Evolutionary conservation across 2,113 vertebrate species (phyloP), one percentile per base, ranked within the genome.

Genomic region (Saimiri boliviensis): DNA sequence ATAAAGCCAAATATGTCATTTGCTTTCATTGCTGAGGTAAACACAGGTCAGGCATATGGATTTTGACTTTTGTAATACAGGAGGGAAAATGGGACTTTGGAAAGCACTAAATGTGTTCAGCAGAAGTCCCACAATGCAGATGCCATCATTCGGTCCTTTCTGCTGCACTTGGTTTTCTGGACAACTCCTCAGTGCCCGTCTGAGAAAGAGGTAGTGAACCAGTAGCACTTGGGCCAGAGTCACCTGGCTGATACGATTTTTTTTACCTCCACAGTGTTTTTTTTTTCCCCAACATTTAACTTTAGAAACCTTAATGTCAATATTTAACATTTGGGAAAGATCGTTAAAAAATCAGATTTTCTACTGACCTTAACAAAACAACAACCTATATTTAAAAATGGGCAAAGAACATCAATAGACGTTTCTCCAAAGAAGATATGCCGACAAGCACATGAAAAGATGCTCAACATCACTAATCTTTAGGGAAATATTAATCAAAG

Each of bases 241-340:
- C 47, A 14, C 23, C 19, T 2, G 5, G 35, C 49, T 85, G 32
- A 17, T 40, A 25, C 27, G 45, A 68, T 47, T 54, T 32, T n/a
- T 82, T 56, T 56, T 58, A 42, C 10, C 6, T 37, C 52, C 37
- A 6, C 30, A 25, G 32, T 42, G 42, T 42, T 14, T 4, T 5
- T 45, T 71, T 87, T 82, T 49, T 2, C 0, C 5, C 27, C 60
- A 63, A 63, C 27, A 76, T 63, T 84, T 90, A 83, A 74, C 27
- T 42, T n/a, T 80, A n/a, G 49, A 84, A 56, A 89, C 30, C 12
- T 63, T 63, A 63, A 32, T 30, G 60, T 63, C 60, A 63, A 32
- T 80, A 76, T 63, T 80, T 90, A 83, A 79, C 14, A 84, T 42
- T 32, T 80, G 47, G 56, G 87, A 56, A 89, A 80, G 20, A 91